Percentiles rank a stretch among this genome's conserved stretches.
Evolutionary conservation across 2,888 invertebrate species (phyloP).

Genomic region (Cordilura impudica): DNA sequence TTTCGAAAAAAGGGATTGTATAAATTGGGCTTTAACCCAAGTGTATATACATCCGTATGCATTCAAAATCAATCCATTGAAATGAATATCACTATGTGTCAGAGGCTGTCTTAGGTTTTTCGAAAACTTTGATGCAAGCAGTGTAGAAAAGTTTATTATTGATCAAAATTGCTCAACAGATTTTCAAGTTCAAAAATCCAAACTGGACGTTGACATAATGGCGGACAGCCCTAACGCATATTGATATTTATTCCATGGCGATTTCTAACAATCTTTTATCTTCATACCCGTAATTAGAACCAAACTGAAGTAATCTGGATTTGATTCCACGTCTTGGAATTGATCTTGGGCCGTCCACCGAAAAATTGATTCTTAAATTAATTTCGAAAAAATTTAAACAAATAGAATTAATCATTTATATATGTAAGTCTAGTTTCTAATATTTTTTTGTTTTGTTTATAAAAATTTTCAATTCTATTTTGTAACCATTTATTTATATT

Average conservation of each 20-base stretch:
- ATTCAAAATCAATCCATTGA: slow-evolving; percentile 43
- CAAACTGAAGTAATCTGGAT: slow-evolving; percentile 93
- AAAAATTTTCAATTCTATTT: too few species aligned
- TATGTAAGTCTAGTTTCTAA: too few species aligned
- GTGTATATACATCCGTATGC: background rate
- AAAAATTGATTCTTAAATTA: slow-evolving; percentile 78
- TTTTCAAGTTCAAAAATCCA: background rate
- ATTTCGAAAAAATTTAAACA: background rate
- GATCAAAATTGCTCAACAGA: background rate
- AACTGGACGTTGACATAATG: slow-evolving; percentile 37
- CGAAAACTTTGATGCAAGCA: slow-evolving; percentile 76
- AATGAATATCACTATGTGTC: slow-evolving; percentile 73
- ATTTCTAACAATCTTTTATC: slow-evolving; percentile 51
- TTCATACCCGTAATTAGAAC: slow-evolving; percentile 92
- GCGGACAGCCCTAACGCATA: slow-evolving; percentile 77
- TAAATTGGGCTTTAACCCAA: slow-evolving; percentile 25
- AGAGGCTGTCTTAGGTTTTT: slow-evolving; percentile 77
- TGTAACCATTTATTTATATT: too few species aligned
- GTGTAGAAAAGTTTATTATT: background rate
- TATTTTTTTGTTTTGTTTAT: too few species aligned
- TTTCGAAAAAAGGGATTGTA: slow-evolving; percentile 73
- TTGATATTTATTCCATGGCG: slow-evolving; percentile 70
- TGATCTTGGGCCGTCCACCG: slow-evolving; percentile 91
- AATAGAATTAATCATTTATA: background rate
- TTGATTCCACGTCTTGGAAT: slow-evolving; percentile 93